Conservation (phyloP, 2,797 vertebrate genomes). For the Pseudotriccus pelzelni region DNA sequence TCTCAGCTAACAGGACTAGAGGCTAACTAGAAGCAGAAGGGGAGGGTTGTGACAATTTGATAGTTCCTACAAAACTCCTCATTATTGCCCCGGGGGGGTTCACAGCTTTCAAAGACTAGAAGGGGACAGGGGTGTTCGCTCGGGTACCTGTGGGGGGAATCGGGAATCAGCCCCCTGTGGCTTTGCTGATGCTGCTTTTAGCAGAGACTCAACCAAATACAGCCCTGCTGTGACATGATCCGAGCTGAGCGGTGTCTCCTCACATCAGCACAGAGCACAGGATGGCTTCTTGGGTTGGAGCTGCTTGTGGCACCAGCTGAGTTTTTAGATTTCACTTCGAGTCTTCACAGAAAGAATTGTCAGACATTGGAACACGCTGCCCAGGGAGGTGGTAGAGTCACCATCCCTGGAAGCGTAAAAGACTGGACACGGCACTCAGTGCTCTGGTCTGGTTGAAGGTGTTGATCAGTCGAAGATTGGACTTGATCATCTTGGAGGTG, state of each 20-base stretch:
- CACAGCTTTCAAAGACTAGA: neutral
- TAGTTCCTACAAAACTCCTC: neutral
- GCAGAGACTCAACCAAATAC: neutral
- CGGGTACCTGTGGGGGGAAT: fast-evolving
- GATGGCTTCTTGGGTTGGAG: neutral
- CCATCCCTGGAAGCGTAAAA: neutral
- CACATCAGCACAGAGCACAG: fast-evolving
- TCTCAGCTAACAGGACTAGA: neutral
- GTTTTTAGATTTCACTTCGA: neutral
- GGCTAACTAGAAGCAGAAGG: neutral
- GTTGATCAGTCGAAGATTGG: neutral
- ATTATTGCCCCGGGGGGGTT: neutral
- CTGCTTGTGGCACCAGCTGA: neutral
- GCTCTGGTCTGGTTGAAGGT: neutral
- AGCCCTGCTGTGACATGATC: neutral
- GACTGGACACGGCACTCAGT: neutral
- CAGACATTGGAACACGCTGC: neutral
- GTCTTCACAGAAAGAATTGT: neutral
- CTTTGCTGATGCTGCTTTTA: neutral
- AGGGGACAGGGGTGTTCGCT: neutral
- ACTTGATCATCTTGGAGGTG: neutral
- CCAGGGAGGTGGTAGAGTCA: neutral
- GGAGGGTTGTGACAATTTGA: neutral
- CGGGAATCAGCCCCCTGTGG: fast-evolving
- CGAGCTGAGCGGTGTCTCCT: slow-evolving; percentile 18